Conservation (phyloP, 2,888 invertebrate species). For the Vanessa cardui region DNA sequence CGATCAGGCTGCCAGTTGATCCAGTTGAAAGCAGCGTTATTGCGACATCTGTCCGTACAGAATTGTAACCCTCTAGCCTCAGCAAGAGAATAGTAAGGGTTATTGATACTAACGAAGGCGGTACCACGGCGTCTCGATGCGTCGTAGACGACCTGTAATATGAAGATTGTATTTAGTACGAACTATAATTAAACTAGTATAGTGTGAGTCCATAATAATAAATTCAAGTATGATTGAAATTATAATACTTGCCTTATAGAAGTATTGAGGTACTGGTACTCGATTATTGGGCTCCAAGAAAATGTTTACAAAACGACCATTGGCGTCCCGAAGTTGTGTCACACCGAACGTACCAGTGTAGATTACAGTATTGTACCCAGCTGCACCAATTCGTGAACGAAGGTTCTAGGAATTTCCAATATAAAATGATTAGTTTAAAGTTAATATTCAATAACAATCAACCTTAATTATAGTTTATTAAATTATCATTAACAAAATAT, state of each 20-base stretch:
- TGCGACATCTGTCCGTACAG: constrained; percentile 78
- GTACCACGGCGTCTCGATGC: constrained; percentile 73
- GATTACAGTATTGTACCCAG: constrained; percentile 64
- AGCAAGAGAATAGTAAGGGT: constrained; percentile 78
- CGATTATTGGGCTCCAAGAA: constrained; percentile 66
- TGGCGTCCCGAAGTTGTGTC: constrained; percentile 75
- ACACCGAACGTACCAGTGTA: constrained; percentile 85
- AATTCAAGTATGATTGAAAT: too few relatives aligned
- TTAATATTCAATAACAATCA: too few relatives aligned
- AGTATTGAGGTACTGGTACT: constrained; percentile 71
- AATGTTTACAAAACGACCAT: constrained; percentile 65
- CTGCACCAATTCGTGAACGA: constrained; percentile 54
- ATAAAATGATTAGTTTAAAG: too few relatives aligned
- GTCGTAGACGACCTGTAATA: constrained; percentile 79
- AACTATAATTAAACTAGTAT: neutral
- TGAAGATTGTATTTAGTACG: too few relatives aligned
- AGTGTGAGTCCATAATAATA: too few relatives aligned
- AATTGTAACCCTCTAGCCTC: constrained; percentile 71
- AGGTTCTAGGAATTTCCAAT: constrained; percentile 39
- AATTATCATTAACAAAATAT: too few relatives aligned
- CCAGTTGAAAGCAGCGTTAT: constrained; percentile 84
- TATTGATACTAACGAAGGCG: constrained; percentile 85
- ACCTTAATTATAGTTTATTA: too few relatives aligned
- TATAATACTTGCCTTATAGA: constrained; percentile 61
- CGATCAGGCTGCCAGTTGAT: constrained; percentile 80